A percentile compares a stretch with the other conserved stretches of the same genome.
These are phyloP conservation scores for Lepus americanus DNA, from an alignment of 2,113 vertebrate species.

Conservation along the genomic window DNA sequence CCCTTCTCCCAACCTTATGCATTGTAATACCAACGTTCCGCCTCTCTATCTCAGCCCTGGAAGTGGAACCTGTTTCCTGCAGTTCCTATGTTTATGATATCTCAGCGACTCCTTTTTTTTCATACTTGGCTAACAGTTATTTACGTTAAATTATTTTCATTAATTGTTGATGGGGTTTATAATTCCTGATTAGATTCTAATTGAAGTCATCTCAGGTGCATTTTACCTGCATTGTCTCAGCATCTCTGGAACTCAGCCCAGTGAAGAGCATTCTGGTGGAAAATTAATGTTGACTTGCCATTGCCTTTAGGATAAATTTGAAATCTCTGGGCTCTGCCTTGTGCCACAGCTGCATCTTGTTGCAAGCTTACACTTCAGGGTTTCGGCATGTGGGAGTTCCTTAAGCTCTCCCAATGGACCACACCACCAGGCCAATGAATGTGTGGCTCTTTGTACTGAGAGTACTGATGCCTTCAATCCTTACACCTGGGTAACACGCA, in stretches of 20 bases:
- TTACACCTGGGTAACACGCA: background rate
- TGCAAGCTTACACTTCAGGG: background rate
- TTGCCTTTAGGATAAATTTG: background rate
- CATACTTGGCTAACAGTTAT: background rate
- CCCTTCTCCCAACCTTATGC: background rate
- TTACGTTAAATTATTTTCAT: slow-evolving; percentile 6
- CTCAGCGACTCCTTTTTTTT: background rate
- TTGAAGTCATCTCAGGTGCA: background rate
- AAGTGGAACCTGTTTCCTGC: background rate
- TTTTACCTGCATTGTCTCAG: background rate
- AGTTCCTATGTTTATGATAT: background rate
- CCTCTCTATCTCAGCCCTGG: background rate
- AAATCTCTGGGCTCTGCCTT: background rate
- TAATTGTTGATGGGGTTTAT: background rate
- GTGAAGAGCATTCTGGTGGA: slow-evolving; percentile 11
- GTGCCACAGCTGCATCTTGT: background rate
- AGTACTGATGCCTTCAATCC: background rate
- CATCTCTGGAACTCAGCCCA: background rate
- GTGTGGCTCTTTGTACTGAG: background rate
- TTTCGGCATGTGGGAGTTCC: background rate
- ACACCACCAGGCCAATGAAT: background rate
- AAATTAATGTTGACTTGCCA: slow-evolving; percentile 39
- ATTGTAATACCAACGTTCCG: background rate
- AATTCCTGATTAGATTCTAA: background rate
- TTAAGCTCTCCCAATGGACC: background rate